Evolutionary conservation across 2,888 invertebrate species (phyloP).

Genomic region (Gryllus longicercus): DNA sequence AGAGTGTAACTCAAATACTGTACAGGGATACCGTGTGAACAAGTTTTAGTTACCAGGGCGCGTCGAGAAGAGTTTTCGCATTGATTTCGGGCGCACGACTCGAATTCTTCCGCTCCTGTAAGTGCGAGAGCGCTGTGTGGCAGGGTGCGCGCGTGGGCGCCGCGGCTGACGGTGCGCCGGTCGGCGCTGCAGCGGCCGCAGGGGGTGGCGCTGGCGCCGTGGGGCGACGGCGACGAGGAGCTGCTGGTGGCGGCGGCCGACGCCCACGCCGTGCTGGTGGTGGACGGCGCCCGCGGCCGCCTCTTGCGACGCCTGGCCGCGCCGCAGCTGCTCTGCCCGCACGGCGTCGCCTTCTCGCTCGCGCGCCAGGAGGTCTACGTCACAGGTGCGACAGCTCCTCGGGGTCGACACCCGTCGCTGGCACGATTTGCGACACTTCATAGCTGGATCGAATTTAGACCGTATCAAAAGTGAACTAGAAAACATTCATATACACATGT

Average conservation of each 20-base stretch:
- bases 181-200: slow-evolving; percentile 59
- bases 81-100: no score
- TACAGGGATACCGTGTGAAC: no score
- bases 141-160: slow-evolving; percentile 54
- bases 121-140: no score
- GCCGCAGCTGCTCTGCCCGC: slow-evolving; percentile 60
- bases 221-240: slow-evolving; percentile 59
- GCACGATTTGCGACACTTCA: no score
- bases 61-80: no score
- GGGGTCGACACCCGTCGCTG: no score
- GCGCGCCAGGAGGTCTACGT: slow-evolving; percentile 58
- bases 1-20: no score
- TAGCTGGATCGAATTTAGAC: no score
- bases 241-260: slow-evolving; percentile 68
- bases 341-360: slow-evolving; percentile 59
- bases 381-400: slow-evolving; percentile 53
- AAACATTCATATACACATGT: no score
- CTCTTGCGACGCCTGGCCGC: slow-evolving; percentile 53
- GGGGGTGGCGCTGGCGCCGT: slow-evolving; percentile 64
- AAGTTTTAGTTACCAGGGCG: no score
- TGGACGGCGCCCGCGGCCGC: slow-evolving; percentile 46
- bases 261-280: slow-evolving; percentile 50
- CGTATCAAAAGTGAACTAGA: no score
- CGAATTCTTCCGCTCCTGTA: no score
- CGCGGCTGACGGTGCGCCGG: slow-evolving; percentile 55